A percentile compares a stretch with the other conserved stretches of the same genome.
Conservation (phyloP, 2,888 invertebrate species). For the Athalia circularis region DNA sequence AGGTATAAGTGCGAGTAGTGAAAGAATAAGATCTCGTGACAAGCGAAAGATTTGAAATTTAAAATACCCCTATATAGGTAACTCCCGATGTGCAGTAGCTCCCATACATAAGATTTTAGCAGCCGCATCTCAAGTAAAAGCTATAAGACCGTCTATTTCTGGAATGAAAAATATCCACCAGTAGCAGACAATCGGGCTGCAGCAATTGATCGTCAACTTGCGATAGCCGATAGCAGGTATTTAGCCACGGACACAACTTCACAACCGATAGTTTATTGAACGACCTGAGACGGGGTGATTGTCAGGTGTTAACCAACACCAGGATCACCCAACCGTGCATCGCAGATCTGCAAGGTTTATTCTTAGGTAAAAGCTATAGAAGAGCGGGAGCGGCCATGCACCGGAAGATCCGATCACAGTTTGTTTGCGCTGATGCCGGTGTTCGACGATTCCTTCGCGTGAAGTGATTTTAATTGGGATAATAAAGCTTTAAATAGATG, state of each 20-base stretch:
- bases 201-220: not conserved
- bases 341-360: not conserved
- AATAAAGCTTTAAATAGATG: slow-evolving; percentile 50
- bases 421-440: not conserved
- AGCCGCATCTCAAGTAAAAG: too few species aligned
- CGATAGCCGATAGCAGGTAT: not conserved
- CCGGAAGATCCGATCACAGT: slow-evolving; percentile 31
- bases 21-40: too few species aligned
- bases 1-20: too few species aligned
- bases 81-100: too few species aligned
- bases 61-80: too few species aligned
- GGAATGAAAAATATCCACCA: too few species aligned
- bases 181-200: too few species aligned
- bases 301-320: slow-evolving; percentile 13
- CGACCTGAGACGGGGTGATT: slow-evolving; percentile 13
- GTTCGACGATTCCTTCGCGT: slow-evolving; percentile 39
- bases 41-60: too few species aligned
- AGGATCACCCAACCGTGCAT: not conserved
- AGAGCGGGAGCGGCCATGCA: not conserved
- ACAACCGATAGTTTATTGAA: slow-evolving; percentile 3
- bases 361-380: slow-evolving; percentile 4
- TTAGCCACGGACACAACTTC: not conserved
- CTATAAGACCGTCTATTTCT: too few species aligned
- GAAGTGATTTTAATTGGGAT: slow-evolving; percentile 56
- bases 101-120: too few species aligned